Base-by-base conservation (phyloP, 2,888 invertebrate genomes). In the Scelioninae gen. 1 region DNA sequence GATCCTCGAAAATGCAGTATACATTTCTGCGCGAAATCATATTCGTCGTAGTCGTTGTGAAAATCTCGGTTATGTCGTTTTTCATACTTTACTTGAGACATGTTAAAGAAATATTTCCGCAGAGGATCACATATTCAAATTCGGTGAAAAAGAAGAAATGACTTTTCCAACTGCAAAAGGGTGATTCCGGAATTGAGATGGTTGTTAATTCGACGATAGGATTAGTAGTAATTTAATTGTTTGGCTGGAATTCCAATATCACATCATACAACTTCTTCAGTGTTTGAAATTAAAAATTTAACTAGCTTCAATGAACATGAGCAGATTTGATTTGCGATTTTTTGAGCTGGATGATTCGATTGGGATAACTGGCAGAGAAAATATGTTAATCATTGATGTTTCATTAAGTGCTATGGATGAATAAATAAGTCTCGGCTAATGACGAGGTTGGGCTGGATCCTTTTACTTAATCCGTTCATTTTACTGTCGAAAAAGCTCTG, bases 51-150 rank as follows among this genome's bases (percentile, higher is more conserved):
- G 34, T 58, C 34, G 45, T 10, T 31, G 40, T 34, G 23, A 13
- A 56, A 68, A 76, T 56, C 76, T 76, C 60, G 34, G 34, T 32
- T 60, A 40, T 23, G 11, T 51, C 63, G 45, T 76, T 76, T 51
- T 68, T 76, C 68, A 68, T 68, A 53, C 53, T 68, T 68, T 60
- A 38, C 60, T 60, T 60, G 60, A 32, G 32, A 76, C 43, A 66
- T 53, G 60, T 43, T 58, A 60, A 76, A 76, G 76, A 68, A 60
- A 60, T 68, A 56, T 60, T 68, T 76, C 43, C 38, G 47, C 13
- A 15, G 29, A 9, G 23, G 56, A 75, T 58, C 40, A 60, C n/a
- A 31, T 7, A 43, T 76, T 51, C 23, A 66, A 58, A 58, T 76
- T 40, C 16, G 11, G 15, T 68, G 60, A 60, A 56, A 66, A 60